Conservation (phyloP, 2,888 invertebrate species). For the Mechanitis messenoides region DNA sequence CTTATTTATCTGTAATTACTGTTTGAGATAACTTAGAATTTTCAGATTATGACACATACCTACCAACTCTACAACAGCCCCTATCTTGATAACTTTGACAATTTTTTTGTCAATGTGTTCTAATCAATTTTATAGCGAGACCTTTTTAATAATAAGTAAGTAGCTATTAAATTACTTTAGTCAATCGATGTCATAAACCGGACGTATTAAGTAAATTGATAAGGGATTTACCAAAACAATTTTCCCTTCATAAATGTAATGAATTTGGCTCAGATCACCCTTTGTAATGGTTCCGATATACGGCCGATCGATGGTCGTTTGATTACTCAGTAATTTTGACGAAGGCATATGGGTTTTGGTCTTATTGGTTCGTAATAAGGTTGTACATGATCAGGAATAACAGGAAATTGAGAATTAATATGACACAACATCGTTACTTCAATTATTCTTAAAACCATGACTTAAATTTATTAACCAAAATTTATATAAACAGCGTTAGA, state of each 20-base stretch:
- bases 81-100: too few species aligned
- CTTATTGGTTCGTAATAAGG: constrained; percentile 16
- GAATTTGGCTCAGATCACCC: constrained; percentile 55
- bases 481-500: too few species aligned
- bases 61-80: too few species aligned
- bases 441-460: too few species aligned
- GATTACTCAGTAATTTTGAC: constrained; percentile 40
- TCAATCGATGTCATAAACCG: constrained; percentile 32
- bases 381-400: constrained; percentile 7
- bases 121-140: too few species aligned
- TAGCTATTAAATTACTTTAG: constrained; percentile 16
- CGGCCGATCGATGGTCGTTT: constrained; percentile 41
- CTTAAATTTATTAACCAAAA: too few species aligned
- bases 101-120: too few species aligned
- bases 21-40: too few species aligned
- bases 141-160: constrained; percentile 16
- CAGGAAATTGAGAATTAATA: background rate
- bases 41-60: too few species aligned
- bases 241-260: constrained; percentile 67
- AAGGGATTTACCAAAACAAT: constrained; percentile 66
- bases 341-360: constrained; percentile 43
- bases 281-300: constrained; percentile 39
- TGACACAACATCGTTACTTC: background rate
- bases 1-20: too few species aligned
- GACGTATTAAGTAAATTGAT: constrained; percentile 69